Evolutionary conservation across 2,113 vertebrate species (phyloP), one percentile per base, ranked within the genome.

Genomic region (Neoarius graeffei): DNA sequence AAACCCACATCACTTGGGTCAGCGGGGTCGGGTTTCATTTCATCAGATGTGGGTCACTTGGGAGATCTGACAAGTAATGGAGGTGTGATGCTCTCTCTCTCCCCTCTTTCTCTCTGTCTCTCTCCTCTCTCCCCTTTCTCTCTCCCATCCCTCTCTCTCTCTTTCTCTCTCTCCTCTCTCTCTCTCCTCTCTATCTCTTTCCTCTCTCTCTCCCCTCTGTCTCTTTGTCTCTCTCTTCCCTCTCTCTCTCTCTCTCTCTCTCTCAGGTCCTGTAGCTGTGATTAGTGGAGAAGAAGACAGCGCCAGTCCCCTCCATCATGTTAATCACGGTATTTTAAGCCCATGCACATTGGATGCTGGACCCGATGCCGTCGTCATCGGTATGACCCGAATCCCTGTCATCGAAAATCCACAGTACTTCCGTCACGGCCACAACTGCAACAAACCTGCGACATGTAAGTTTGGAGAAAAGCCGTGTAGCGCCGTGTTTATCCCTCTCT

Each of bases 321-420:
- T 99, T 87, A 99, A 99, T 93, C 97, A 99, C 0, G 98, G 97
- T 35, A 97, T 99, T 91, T 97, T 98, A 4, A 97, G 97, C 0
- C 97, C 97, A 2, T 99, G 97, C 0, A 96, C 97, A 0, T 90
- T 99, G 93, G 98, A 99, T 0, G 93, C 96, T 0, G 97, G 97
- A 15, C 94, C 96, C 0, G 97, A 99, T 79, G 96, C 98, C 0
- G 98, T 99, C 89, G 97, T 98, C 87, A 99, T 99, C 0, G 98
- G 98, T 84, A 98, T 99, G 98, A 98, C 96, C 2, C 95, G 97
- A 15, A 99, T 99, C 88, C 98, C 98, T 0, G 97, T 99, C 91
- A 99, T 99, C 0, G 98, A 99, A 94, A 99, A 99, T 89, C 98
- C 98, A 0, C 98, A 99, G 93, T 99, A 99, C 94, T 99, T 99